Base-by-base conservation (phyloP, 2,113 vertebrate genomes). In the Silurus meridionalis region DNA sequence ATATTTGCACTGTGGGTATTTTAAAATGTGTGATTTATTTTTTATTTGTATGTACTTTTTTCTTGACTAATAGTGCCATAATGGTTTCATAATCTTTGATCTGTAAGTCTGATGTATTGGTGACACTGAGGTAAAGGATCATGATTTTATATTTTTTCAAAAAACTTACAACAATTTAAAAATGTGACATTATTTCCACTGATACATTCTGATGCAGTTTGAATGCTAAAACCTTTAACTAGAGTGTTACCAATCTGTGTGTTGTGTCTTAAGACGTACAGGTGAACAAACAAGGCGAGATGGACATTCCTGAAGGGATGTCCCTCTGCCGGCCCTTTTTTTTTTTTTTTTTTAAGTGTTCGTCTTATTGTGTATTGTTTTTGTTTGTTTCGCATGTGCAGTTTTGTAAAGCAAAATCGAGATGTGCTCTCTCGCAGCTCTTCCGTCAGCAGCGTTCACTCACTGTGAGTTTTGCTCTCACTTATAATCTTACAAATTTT, bases 401-500 rank as follows among this genome's bases (percentile, higher is more conserved):
- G 98, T 98, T 98, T 98, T 98, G 97, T 99, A 98, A 98, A 97
- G 97, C 98, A 98, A 97, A 96, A 97, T 96, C 97, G 96, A 96
- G 97, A 97, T 94, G 94, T 96, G 94, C 95, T 97, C 92, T 98
- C 97, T 96, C 97, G 96, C 97, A 98, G 98, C 96, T 97, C 98
- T 93, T 99, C 98, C 95, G 95, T 98, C 96, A 97, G 94, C 98
- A 99, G 98, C 97, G 95, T 97, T 95, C 97, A 98, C 95, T 99
- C 98, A 98, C 93, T 90, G 95, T 96, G 95, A 96, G 95, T 96
- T 95, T 92, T 93, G 88, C 92, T 92, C 90, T 92, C 92, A 90
- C 90, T 92, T 94, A 93, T 87, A 88, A 91, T 94, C 90, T 92
- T 94, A 93, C 86, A 87, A 37, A 89, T 94, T 88, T 92, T 89